Evolutionary conservation across 2,888 invertebrate species (phyloP), one percentile per base, ranked within the genome.

Genomic region (Volucella zonaria): DNA sequence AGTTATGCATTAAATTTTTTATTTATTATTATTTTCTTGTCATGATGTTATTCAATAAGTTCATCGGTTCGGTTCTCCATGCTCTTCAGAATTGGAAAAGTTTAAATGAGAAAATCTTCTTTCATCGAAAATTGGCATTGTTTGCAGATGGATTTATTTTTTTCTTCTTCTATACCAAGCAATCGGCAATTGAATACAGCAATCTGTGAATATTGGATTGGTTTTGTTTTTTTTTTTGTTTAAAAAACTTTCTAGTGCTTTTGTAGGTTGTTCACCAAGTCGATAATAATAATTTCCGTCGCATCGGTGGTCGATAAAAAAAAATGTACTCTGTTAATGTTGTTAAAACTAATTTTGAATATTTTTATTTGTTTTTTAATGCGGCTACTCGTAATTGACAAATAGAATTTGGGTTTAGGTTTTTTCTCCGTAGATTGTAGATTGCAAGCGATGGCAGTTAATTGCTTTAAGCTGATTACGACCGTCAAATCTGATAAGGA

Each of bases 41-140:
- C 15, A 40, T 51, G 38, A 52, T 9, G 12, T 8, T 42, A 51
- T 40, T 49, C 62, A 40, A 64, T 51, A 64, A 64, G 11, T 51
- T 66, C 51, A 18, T 49, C 6, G 38, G 49, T 51, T 18, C 31
- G 66, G 18, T 66, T 66, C n/a, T 52, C 10, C 15, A 23, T 61
- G 43, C 64, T 18, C 11, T 49, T 15, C 49, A 15, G 66, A 10
- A 64, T 64, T 49, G 51, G 42, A 14, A 52, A 66, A 66, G 66
- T 66, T 66, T 66, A 66, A 66, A 66, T 66, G 42, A 42, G 42
- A 52, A 52, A 42, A 59, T 59, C 59, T 59, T 18, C 15, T 8
- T 12, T 18, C 8, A 14, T 31, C 31, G 6, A 6, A 31, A 31
- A 31, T 31, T 31, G 31, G 31, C 31, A 31, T 31, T 31, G 31